phyloP scores from a whole-genome alignment of 2,113 vertebrate genomes.

The Sturnira hondurensis region DNA sequence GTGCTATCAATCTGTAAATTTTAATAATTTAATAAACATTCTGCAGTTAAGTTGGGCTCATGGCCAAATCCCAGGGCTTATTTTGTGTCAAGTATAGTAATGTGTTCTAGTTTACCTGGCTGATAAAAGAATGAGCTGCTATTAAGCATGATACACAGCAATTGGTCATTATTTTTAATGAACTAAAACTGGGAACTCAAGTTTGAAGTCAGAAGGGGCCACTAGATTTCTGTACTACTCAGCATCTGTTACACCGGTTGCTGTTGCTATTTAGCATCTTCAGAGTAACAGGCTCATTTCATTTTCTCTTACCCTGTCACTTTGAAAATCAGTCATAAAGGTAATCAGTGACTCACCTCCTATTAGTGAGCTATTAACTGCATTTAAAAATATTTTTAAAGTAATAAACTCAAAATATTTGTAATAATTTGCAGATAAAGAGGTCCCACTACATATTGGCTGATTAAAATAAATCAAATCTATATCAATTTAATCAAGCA shows the following conservation, averaged over 20 bases:
- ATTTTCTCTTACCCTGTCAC: slow-evolving; percentile 5
- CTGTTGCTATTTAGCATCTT: slow-evolving; percentile 29
- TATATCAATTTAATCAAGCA: neutral
- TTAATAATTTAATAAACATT: slow-evolving; percentile 83
- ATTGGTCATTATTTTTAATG: slow-evolving; percentile 76
- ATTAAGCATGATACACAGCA: slow-evolving; percentile 40
- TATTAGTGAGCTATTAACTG: slow-evolving; percentile 3
- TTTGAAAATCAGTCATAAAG: slow-evolving; percentile 53
- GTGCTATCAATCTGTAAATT: slow-evolving; percentile 77
- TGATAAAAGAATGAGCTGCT: slow-evolving; percentile 62
- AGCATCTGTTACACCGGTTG: slow-evolving; percentile 30
- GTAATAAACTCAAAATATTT: neutral
- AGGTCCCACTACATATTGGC: neutral
- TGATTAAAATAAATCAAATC: neutral
- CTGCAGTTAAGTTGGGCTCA: slow-evolving; percentile 55
- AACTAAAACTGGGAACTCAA: slow-evolving; percentile 56
- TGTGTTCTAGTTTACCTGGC: slow-evolving; percentile 75
- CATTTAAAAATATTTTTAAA: slow-evolving; percentile 23
- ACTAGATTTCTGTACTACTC: slow-evolving; percentile 5
- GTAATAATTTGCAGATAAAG: neutral
- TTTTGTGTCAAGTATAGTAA: slow-evolving; percentile 65
- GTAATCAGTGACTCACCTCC: slow-evolving; percentile 9
- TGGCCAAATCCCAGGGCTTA: slow-evolving; percentile 63
- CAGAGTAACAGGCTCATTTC: slow-evolving; percentile 32
- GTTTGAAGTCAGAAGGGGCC: slow-evolving; percentile 51